phyloP scores from a whole-genome alignment of 1,140 invertebrate species.

The Drosophila nasuta region DNA sequence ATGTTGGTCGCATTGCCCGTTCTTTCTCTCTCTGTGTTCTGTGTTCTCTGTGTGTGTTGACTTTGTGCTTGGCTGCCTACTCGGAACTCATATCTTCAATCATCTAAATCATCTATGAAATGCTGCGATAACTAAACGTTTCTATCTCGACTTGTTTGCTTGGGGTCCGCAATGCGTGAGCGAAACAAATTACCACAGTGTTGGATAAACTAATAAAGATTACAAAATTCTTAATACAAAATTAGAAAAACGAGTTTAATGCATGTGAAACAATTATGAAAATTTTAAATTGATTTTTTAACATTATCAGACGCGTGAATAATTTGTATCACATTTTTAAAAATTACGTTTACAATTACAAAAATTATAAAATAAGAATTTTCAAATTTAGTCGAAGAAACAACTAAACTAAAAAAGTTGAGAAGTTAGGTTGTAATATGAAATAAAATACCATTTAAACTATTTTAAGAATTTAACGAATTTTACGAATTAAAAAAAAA shows the following conservation, averaged over 20 bases:
- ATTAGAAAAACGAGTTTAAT: neutral
- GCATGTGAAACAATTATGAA: neutral
- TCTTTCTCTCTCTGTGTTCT: neutral
- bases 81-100: conserved; percentile 49
- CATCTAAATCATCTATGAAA: conserved; percentile 69
- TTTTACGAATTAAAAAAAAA: no score
- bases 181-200: conserved; percentile 29
- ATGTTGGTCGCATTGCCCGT: conserved; percentile 34
- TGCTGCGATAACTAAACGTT: conserved; percentile 49
- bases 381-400: no score
- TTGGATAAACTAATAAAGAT: conserved; percentile 1
- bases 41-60: neutral
- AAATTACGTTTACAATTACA: no score
- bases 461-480: no score
- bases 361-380: no score
- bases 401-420: no score
- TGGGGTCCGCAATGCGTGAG: conserved; percentile 30
- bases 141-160: conserved; percentile 25
- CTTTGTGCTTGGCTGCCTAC: conserved; percentile 32
- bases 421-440: no score
- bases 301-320: no score
- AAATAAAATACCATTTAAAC: no score
- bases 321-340: no score
- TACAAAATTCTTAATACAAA: neutral
- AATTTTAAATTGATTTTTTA: no score